phyloP scores from a whole-genome alignment of 2,113 vertebrate species.

The Carlito syrichta region DNA sequence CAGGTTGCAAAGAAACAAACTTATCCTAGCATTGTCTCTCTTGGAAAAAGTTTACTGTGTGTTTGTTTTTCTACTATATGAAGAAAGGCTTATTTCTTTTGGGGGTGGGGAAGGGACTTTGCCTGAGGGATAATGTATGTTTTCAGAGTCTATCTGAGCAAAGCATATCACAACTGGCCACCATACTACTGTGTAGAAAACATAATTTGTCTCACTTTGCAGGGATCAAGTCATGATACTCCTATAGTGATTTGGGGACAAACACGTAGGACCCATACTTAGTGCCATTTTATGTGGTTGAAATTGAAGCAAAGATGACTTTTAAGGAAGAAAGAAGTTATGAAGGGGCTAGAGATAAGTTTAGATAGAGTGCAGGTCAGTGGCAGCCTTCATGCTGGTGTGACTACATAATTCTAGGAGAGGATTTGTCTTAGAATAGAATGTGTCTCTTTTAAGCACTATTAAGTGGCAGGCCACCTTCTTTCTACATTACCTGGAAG shows the following conservation, averaged over 20 bases:
- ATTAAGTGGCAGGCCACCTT: too few relatives aligned
- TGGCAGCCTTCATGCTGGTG: background rate
- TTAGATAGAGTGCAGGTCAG: background rate
- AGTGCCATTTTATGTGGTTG: background rate
- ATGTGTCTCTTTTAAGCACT: background rate
- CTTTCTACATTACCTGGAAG: too few relatives aligned
- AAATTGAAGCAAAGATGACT: background rate
- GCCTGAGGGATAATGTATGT: background rate
- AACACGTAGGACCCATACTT: too few relatives aligned
- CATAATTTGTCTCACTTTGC: too few relatives aligned
- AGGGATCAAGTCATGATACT: too few relatives aligned
- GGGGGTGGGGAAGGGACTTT: too few relatives aligned
- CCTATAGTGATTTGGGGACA: too few relatives aligned
- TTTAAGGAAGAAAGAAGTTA: background rate
- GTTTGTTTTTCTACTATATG: background rate
- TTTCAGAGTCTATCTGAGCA: background rate
- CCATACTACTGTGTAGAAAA: too few relatives aligned
- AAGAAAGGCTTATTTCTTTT: background rate
- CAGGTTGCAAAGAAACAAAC: background rate
- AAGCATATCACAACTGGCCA: background rate
- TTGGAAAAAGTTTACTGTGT: background rate
- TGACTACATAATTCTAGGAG: background rate
- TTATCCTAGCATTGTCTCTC: background rate
- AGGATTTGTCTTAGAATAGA: background rate
- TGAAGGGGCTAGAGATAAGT: background rate